Base-by-base conservation (phyloP, 2,113 vertebrate genomes). In the Upupa epops region DNA sequence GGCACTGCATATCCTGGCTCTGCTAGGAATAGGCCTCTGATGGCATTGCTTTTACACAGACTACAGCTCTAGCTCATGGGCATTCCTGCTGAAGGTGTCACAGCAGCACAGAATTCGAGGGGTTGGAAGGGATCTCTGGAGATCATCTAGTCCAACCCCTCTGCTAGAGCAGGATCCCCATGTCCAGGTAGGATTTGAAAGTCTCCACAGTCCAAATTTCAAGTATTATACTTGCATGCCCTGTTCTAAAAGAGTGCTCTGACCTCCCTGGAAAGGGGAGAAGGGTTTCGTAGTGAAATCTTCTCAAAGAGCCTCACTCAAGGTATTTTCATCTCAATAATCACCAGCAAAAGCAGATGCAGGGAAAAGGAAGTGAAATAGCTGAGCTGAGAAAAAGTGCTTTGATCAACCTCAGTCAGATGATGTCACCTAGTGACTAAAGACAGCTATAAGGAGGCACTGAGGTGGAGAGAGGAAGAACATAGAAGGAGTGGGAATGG, bases 311-410 rank as follows among this genome's bases (percentile, higher is more conserved):
- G 52, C 8, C 13, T 81, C 24, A 8, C 0, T 17, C 78, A 69
- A 11, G 16, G 6, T 69, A 49, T n/a, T 72, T 88, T 42, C 55
- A 56, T 29, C n/a, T 70, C 31, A 54, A 12, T 9, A 12, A 61
- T 36, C 17, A 42, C 42, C 42, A 77, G n/a, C 48, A 83, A 91
- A 80, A 80, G 56, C 34, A 37, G 13, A 42, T 25, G 31, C 7
- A 74, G 72, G n/a, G 48, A 63, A 88, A 92, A 58, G 17, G 25
- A 78, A 84, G 28, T 15, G 19, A 79, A 90, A 54, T 36, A 83
- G 18, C 11, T 29, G 63, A 82, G 56, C 68, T 80, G 46, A 24
- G 90, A 51, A 83, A 63, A 51, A 26, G 32, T 42, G 36, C 51
- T n/a, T 83, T 51, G 68, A 73, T 80, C 28, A 56, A 3, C 37